Conservation (phyloP, 2,888 invertebrate species). For the Dasypogon diadema region DNA sequence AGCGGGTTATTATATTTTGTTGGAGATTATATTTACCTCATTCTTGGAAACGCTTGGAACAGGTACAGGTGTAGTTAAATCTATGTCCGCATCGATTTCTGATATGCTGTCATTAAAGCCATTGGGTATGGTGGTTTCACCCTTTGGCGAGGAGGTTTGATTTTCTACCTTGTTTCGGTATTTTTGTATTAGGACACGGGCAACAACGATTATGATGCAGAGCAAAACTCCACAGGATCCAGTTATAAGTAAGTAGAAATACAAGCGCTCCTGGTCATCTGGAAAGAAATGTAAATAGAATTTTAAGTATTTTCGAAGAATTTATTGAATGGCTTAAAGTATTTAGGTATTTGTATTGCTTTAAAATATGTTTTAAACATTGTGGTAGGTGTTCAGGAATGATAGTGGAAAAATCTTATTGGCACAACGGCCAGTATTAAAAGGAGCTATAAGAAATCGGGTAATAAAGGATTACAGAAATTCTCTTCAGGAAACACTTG, state of each 20-base stretch:
- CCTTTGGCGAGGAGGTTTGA: conserved; percentile 72
- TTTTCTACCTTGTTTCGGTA: conserved; percentile 71
- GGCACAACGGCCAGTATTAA: too few species aligned
- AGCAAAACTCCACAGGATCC: conserved; percentile 78
- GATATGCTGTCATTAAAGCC: conserved; percentile 88
- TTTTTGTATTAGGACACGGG: conserved; percentile 77
- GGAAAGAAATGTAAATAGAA: conserved; percentile 53
- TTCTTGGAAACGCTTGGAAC: conserved; percentile 69
- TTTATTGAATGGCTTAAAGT: too few species aligned
- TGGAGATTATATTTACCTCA: conserved; percentile 62
- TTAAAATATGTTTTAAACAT: too few species aligned
- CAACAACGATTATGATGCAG: conserved; percentile 78
- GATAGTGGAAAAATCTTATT: too few species aligned
- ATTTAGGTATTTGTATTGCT: too few species aligned
- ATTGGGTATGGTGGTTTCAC: conserved; percentile 82
- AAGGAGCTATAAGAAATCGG: too few species aligned
- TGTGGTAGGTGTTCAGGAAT: too few species aligned
- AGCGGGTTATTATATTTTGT: neutral
- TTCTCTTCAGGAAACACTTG: too few species aligned
- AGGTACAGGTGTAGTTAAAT: conserved; percentile 74
- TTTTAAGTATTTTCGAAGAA: too few species aligned
- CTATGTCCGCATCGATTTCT: conserved; percentile 82
- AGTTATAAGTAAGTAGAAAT: conserved; percentile 84
- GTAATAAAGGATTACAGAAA: too few species aligned
- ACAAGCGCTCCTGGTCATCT: conserved; percentile 73